Evolutionary conservation across 2,113 vertebrate species (phyloP), one percentile per base, ranked within the genome.

Genomic region (Oncorhynchus masou): DNA sequence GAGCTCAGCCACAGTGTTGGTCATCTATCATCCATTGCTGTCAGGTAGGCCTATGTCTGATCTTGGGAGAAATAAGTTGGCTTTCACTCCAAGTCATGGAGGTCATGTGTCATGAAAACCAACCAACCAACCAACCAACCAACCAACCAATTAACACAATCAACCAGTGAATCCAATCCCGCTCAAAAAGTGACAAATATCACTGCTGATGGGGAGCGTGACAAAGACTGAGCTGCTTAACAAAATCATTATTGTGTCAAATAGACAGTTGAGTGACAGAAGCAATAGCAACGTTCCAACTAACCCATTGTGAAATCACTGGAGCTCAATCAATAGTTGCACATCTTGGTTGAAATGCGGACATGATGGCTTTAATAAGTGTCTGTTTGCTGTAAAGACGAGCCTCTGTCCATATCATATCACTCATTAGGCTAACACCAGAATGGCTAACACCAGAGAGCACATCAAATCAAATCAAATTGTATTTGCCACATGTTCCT

Each of bases 291-390:
- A 25, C 49, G 39, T 25, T 73, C 22, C 24, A 74, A 68, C n/a
- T 45, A 15, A 15, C 27, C 68, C 22, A 59, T 66, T 57, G 59
- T 60, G 34, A 75, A 72, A 7, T 27, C 0, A 72, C 68, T 39
- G 80, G 67, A 82, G 15, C 34, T 57, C 24, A 66, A 80, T 77
- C 3, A 67, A 51, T 25, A 72, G 74, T 78, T 77, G 67, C 73
- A 62, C 45, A 48, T 74, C 51, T 48, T 27, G 31, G 66, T 68
- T 25, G 51, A 45, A 57, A 48, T n/a, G 65, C 72, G 68, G 39
- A 51, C 60, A 69, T 20, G 72, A 19, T 45, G 48, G 24, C 51
- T 51, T 74, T 71, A 74, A 75, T 71, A 29, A 62, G 70, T 68
- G 39, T 76, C 71, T 71, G 68, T 68, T 73, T 67, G 25, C 5